Base-by-base conservation (phyloP, 1,140 invertebrate genomes). In the Achroia grisella region DNA sequence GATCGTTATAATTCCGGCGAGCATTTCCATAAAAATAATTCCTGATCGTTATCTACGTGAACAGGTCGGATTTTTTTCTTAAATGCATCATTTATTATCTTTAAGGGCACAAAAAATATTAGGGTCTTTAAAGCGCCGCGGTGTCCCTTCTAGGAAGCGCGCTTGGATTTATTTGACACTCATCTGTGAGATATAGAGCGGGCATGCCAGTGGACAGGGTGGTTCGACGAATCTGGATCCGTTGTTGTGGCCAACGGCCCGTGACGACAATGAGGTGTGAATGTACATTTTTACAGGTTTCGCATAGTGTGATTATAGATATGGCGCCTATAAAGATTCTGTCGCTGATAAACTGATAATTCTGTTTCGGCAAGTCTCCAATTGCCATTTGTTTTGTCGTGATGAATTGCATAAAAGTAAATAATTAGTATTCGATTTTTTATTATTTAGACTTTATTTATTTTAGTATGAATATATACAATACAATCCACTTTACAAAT, bases 1-100 rank as follows among this genome's bases (percentile, higher is more conserved):
- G 68, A 75, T 77, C 66, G 59, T 79, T 80, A 84, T 79, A 74
- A 82, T 84, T 77, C 72, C 75, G 70, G 67, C 44, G 66, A 76
- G 64, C 64, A 80, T 85, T 85, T 79, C 78, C 78, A 85, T 85
- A 85, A 85, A 84, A 85, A 82, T 85, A 59, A 77, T 80, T 76
- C 69, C 64, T 44, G 80, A 85, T 85, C 68, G 68, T 81, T 85
- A 85, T 85, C 80, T 78, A 54, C 42, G 51, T 68, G 76, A 82
- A 79, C 78, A 85, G 80, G 80, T 85, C 76, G 72, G 72, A 74
- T 71, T 71, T 59, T 76, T 78, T 77, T 75, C 62, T 57, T 52
- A 62, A 69, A 64, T 62, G 70, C 73, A 77, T 84, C 80, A 80
- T 84, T 84, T 84, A 81, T 84, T 84, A 84, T 84, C 71, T 82